Percentiles rank a stretch among this genome's conserved stretches.
Conservation (phyloP, 2,888 invertebrate species). For the Allophyes oxyacanthae region DNA sequence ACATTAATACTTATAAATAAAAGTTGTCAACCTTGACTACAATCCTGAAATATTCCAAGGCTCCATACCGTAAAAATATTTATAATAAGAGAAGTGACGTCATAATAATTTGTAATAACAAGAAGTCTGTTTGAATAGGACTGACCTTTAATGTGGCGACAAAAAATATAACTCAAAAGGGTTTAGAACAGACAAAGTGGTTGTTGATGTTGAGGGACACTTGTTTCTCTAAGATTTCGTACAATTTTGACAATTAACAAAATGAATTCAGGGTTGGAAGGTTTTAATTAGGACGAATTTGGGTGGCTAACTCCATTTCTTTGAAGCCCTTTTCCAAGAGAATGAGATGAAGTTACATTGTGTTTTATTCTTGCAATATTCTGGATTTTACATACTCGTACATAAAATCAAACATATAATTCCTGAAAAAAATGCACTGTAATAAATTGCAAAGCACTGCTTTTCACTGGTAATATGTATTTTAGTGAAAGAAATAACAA, state of each 20-base stretch:
- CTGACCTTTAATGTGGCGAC: slow-evolving; percentile 3
- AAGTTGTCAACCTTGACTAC: no score
- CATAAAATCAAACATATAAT: no score
- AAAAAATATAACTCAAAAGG: slow-evolving; percentile 16
- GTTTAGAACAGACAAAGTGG: slow-evolving; percentile 12
- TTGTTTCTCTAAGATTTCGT: neutral
- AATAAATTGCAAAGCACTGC: no score
- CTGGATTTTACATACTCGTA: no score
- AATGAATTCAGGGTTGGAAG: neutral
- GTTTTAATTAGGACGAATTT: neutral
- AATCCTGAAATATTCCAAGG: neutral
- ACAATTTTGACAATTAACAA: slow-evolving; percentile 8
- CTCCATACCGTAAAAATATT: slow-evolving; percentile 5
- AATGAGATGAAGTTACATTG: no score
- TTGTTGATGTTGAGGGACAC: neutral
- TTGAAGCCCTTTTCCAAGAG: neutral
- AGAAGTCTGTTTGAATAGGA: slow-evolving; percentile 45
- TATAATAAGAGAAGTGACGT: neutral
- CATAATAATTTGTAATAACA: slow-evolving; percentile 39
- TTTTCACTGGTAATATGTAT: no score
- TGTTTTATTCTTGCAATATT: no score
- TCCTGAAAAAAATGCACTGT: no score
- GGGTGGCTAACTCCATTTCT: neutral
- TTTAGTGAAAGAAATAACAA: no score
- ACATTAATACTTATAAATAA: no score